A percentile compares a stretch with the other conserved stretches of the same genome.
phyloP scores from a whole-genome alignment of 2,797 vertebrate genomes.

The Anguilla obscura region DNA sequence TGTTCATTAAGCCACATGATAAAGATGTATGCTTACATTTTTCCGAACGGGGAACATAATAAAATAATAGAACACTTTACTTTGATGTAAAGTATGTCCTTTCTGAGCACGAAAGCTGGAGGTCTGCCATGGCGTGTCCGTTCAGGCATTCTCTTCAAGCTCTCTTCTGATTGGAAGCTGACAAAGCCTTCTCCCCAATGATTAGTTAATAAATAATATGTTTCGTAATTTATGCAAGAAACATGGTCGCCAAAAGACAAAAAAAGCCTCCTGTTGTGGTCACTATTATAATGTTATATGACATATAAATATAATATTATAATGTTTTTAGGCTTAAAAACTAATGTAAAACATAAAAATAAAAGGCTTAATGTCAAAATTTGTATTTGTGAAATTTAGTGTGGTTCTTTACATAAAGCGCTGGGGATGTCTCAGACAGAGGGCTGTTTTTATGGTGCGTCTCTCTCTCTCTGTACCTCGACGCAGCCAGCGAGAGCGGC shows the following conservation, averaged over 20 bases:
- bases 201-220: not conserved
- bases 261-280: not conserved
- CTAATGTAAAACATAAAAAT: no score
- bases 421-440: slow-evolving; percentile 66
- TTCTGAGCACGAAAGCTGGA: not conserved
- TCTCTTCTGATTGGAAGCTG: not conserved
- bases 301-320: no score
- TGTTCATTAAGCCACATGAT: not conserved
- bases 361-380: no score
- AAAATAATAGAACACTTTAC: not conserved
- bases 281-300: no score
- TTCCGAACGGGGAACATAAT: not conserved
- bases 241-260: not conserved
- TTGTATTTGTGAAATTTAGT: no score
- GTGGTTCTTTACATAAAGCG: slow-evolving; percentile 61
- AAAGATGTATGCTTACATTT: not conserved
- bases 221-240: not conserved
- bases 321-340: no score
- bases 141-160: not conserved
- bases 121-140: not conserved
- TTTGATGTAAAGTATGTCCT: not conserved
- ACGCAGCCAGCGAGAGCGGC: slow-evolving; percentile 58
- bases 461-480: not conserved
- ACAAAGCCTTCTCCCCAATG: not conserved
- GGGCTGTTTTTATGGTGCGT: not conserved